phyloP scores from a whole-genome alignment of 2,113 vertebrate species.

The Cryptotis parvus region DNA sequence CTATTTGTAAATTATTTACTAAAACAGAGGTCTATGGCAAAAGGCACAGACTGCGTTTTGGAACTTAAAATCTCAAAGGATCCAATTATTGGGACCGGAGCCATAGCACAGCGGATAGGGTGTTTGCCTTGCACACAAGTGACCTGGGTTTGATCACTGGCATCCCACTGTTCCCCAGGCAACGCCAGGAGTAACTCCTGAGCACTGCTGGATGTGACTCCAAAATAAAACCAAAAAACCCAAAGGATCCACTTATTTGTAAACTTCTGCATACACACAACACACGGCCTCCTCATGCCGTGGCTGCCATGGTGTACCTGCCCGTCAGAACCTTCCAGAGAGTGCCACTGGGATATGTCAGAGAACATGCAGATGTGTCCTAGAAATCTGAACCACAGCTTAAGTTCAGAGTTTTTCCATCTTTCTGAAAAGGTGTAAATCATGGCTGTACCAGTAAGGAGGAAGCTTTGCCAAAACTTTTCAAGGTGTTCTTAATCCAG shows the following conservation, averaged over 20 bases:
- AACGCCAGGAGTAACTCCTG: too few relatives aligned
- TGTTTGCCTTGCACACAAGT: too few relatives aligned
- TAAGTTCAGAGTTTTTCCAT: slow-evolving; percentile 29
- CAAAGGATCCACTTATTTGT: slow-evolving; percentile 83
- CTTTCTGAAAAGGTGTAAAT: slow-evolving; percentile 35
- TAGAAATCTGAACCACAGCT: slow-evolving; percentile 44
- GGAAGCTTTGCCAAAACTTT: not conserved
- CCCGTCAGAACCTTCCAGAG: not conserved
- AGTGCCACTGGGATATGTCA: slow-evolving; percentile 25
- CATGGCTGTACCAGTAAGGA: not conserved
- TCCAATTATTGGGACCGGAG: slow-evolving; percentile 54
- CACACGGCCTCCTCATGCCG: too few relatives aligned
- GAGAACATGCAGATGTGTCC: not conserved
- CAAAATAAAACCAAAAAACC: too few relatives aligned
- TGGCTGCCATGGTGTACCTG: too few relatives aligned
- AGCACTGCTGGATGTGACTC: too few relatives aligned
- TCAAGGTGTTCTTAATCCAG: slow-evolving; percentile 44
- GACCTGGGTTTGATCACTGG: too few relatives aligned
- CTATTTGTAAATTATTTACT: slow-evolving; percentile 90
- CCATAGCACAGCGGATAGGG: too few relatives aligned
- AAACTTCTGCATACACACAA: slow-evolving; percentile 88
- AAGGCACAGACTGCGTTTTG: slow-evolving; percentile 88
- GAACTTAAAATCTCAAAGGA: slow-evolving; percentile 92
- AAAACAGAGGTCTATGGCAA: slow-evolving; percentile 96
- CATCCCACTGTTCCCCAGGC: too few relatives aligned